phyloP scores from a whole-genome alignment of 1,140 invertebrate species.

The Neomicropteryx cornuta region DNA sequence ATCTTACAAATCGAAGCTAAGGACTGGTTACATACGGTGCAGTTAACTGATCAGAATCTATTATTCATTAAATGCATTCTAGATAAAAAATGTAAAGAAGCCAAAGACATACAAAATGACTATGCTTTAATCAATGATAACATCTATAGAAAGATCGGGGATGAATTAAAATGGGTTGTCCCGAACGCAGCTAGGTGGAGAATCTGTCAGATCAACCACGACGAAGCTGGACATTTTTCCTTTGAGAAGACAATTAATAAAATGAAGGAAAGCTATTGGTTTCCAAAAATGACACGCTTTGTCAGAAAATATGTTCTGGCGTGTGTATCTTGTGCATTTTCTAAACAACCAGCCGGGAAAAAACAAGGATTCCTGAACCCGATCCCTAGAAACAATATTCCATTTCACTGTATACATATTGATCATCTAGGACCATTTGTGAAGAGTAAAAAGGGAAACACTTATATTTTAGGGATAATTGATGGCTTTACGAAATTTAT shows the following conservation, averaged over 20 bases:
- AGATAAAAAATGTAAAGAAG: slow-evolving; percentile 3
- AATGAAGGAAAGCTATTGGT: slow-evolving; percentile 15
- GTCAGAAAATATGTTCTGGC: neutral
- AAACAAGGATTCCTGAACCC: slow-evolving; percentile 10
- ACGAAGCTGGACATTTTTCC: slow-evolving; percentile 14
- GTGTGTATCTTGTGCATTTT: slow-evolving; percentile 9
- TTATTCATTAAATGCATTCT: slow-evolving; percentile 2
- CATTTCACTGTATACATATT: slow-evolving; percentile 11
- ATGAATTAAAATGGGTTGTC: slow-evolving; percentile 1
- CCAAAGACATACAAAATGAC: slow-evolving; percentile 1
- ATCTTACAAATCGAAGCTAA: neutral
- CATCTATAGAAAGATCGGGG: neutral
- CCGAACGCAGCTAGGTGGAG: slow-evolving; percentile 2
- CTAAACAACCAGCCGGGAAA: slow-evolving; percentile 6
- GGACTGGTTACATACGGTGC: slow-evolving; percentile 4
- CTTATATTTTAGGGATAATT: slow-evolving; percentile 17
- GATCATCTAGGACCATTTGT: slow-evolving; percentile 14
- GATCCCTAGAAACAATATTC: slow-evolving; percentile 10
- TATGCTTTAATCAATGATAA: neutral
- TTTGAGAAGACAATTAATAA: slow-evolving; percentile 14
- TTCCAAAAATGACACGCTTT: slow-evolving; percentile 8
- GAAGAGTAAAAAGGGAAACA: slow-evolving; percentile 10
- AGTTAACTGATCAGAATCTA: neutral
- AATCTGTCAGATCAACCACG: slow-evolving; percentile 10
- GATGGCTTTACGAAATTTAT: slow-evolving; percentile 19